A percentile compares a stretch with the other conserved stretches of the same genome.
phyloP scores from a whole-genome alignment of 2,113 vertebrate genomes.

The Numenius arquata region DNA sequence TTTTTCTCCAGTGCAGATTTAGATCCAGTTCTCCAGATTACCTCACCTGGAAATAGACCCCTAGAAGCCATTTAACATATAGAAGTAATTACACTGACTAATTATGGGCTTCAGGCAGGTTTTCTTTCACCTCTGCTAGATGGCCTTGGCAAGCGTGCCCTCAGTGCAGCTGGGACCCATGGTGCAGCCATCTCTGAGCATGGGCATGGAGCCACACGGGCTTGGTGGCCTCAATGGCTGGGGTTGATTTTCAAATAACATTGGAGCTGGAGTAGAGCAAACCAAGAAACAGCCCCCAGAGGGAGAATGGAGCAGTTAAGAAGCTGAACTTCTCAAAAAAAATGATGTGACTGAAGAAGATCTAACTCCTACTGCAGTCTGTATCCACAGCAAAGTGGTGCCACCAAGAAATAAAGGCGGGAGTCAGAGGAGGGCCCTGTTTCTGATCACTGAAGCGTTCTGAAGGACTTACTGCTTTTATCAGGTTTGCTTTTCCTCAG shows the following conservation, averaged over 20 bases:
- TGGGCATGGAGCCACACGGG: rapidly evolving
- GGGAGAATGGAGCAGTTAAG: background rate
- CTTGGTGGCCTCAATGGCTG: rapidly evolving
- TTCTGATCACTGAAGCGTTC: background rate
- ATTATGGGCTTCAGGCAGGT: background rate
- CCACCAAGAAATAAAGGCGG: background rate
- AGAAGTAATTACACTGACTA: background rate
- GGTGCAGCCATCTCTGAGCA: rapidly evolving
- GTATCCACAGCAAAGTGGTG: background rate
- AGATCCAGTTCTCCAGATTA: background rate
- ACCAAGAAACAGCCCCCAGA: background rate
- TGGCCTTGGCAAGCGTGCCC: background rate
- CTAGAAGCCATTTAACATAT: background rate
- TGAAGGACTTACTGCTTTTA: background rate
- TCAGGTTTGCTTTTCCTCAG: background rate
- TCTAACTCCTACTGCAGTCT: background rate
- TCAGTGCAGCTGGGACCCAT: rapidly evolving
- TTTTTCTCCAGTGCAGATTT: background rate
- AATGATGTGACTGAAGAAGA: background rate
- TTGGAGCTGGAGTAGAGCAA: background rate
- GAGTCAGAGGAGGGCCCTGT: background rate
- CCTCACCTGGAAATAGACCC: background rate
- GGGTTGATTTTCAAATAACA: background rate
- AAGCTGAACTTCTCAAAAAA: background rate
- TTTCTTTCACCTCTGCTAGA: background rate